Percentiles rank a stretch among this genome's conserved stretches.
Conservation (phyloP, 64 coral and sea anemone species). For the Orbicella faveolata region DNA sequence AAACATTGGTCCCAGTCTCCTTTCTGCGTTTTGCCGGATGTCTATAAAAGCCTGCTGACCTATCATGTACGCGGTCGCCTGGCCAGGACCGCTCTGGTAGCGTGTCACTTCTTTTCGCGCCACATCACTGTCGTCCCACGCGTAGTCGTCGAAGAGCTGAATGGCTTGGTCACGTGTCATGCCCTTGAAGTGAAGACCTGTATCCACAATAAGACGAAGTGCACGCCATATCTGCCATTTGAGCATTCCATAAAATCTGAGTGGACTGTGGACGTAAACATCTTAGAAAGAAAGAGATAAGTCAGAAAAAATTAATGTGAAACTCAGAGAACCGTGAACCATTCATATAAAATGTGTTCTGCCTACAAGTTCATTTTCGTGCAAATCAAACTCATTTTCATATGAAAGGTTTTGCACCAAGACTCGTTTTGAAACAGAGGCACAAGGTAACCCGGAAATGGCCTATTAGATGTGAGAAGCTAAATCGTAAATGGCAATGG, state of each 20-base stretch:
- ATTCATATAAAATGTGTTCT: too few species aligned
- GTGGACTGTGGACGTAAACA: conserved; percentile 17
- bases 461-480: too few species aligned
- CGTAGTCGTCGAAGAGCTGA: conserved; percentile 45
- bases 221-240: conserved; percentile 84
- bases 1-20: conserved; percentile 47
- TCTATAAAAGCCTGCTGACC: conserved; percentile 58
- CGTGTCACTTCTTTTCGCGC: conserved; percentile 69
- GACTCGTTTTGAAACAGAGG: too few species aligned
- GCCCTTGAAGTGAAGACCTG: conserved; percentile 64
- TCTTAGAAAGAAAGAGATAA: conserved; percentile 10
- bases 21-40: conserved; percentile 41
- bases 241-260: conserved; percentile 58
- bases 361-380: too few species aligned
- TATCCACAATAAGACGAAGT: conserved; percentile 63
- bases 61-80: conserved; percentile 72
- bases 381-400: too few species aligned
- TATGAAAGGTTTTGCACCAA: too few species aligned
- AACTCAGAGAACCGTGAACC: too few species aligned
- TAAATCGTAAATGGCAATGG: background rate
- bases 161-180: conserved; percentile 63
- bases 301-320: background rate
- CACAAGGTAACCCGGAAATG: too few species aligned
- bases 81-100: conserved; percentile 67
- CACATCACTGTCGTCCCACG: conserved; percentile 73